A percentile compares a stretch with the other conserved stretches of the same genome.
phyloP scores from a whole-genome alignment of 2,113 vertebrate genomes.

The Conger conger region DNA sequence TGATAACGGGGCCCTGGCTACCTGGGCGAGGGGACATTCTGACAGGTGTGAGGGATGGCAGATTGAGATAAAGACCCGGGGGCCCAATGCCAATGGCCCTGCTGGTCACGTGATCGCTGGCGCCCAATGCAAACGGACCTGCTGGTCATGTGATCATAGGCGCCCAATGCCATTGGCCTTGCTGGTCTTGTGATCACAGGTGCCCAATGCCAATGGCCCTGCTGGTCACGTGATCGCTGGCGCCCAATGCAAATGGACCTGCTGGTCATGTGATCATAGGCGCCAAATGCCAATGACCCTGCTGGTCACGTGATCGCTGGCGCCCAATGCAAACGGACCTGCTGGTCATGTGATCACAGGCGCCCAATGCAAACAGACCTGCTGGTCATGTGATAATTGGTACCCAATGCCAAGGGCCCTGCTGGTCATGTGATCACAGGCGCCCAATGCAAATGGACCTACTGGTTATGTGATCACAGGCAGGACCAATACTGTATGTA shows the following conservation, averaged over 20 bases:
- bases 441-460: slow-evolving; percentile 84
- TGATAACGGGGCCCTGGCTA: slow-evolving; percentile 80
- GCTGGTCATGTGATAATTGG: too few relatives aligned
- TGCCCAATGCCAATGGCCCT: slow-evolving; percentile 83
- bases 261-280: too few relatives aligned
- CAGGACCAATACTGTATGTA: slow-evolving; percentile 57
- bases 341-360: slow-evolving; percentile 77
- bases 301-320: slow-evolving; percentile 80
- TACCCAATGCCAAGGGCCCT: too few relatives aligned
- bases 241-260: too few relatives aligned
- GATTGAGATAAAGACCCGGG: slow-evolving; percentile 83
- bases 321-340: slow-evolving; percentile 84
- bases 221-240: slow-evolving; percentile 77
- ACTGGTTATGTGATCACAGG: slow-evolving; percentile 77
- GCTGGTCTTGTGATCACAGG: slow-evolving; percentile 80
- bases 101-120: slow-evolving; percentile 77
- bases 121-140: too few relatives aligned
- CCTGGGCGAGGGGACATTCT: slow-evolving; percentile 77
- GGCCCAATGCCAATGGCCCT: slow-evolving; percentile 83
- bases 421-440: slow-evolving; percentile 80
- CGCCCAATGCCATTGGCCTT: too few relatives aligned
- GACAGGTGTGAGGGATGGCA: slow-evolving; percentile 83
- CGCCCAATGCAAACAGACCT: too few relatives aligned
- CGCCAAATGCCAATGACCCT: too few relatives aligned
- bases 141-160: too few relatives aligned